phyloP scores from a whole-genome alignment of 2,888 invertebrate genomes.

The Macaria notata region DNA sequence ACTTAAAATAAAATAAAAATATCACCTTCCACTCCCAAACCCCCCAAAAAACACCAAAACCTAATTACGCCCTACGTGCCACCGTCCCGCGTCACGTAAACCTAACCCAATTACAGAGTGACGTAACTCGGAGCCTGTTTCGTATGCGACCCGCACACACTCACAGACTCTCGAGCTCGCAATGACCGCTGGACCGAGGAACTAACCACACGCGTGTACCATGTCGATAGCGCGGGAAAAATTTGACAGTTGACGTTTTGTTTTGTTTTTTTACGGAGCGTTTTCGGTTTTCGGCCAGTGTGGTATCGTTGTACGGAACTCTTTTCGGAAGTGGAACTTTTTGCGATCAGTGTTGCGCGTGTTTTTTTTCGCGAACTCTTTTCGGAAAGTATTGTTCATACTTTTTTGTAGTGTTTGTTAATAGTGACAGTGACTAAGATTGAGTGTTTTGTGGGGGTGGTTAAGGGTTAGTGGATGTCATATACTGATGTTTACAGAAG shows the following conservation, averaged over 20 bases:
- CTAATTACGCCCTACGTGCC: slow-evolving; percentile 65
- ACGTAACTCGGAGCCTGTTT: slow-evolving; percentile 69
- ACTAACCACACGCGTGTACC: slow-evolving; percentile 81
- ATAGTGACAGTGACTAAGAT: slow-evolving; percentile 31
- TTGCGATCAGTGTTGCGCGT: no score
- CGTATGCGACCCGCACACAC: slow-evolving; percentile 77
- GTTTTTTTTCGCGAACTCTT: no score
- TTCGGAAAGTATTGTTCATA: no score
- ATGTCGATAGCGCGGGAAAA: slow-evolving; percentile 71
- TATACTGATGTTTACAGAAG: slow-evolving; percentile 24
- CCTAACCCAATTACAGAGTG: slow-evolving; percentile 80
- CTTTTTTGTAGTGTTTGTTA: slow-evolving; percentile 12
- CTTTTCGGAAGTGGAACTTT: no score
- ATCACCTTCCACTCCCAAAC: no score
- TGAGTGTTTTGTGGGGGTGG: slow-evolving; percentile 7
- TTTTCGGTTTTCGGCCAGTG: slow-evolving; percentile 6
- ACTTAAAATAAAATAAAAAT: no score
- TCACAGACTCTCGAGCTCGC: slow-evolving; percentile 68
- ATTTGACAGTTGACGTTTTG: slow-evolving; percentile 55
- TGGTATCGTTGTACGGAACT: slow-evolving; percentile 4
- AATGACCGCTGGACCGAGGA: slow-evolving; percentile 86
- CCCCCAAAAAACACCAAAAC: slow-evolving; percentile 68
- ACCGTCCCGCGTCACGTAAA: slow-evolving; percentile 68
- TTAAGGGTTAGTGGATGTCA: slow-evolving; percentile 25
- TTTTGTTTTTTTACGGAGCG: slow-evolving; percentile 38